Evolutionary conservation across 2,888 invertebrate species (phyloP).

Genomic region (Hoplodrina blanda): DNA sequence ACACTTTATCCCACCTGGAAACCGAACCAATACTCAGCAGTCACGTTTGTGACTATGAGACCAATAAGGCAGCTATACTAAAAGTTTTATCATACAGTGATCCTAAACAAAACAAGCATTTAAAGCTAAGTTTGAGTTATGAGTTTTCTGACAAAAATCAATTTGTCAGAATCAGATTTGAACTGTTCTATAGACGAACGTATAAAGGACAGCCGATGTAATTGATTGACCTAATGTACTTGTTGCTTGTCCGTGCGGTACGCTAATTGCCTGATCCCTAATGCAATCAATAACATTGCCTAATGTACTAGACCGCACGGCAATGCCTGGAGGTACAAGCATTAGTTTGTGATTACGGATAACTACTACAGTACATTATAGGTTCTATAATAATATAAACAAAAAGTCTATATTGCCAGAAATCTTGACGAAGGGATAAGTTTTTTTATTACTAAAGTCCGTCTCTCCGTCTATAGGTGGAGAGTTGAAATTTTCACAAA

Average conservation of each 20-base stretch:
- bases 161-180: constrained; percentile 22
- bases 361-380: background rate
- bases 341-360: background rate
- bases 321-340: background rate
- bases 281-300: constrained; percentile 42
- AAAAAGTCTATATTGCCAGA: background rate
- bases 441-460: too few relatives aligned
- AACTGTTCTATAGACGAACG: background rate
- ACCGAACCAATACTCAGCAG: too few relatives aligned
- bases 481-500: too few relatives aligned
- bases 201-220: constrained; percentile 8
- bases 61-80: too few relatives aligned
- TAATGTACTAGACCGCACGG: constrained; percentile 17
- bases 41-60: too few relatives aligned
- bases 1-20: too few relatives aligned
- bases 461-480: too few relatives aligned
- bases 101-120: background rate
- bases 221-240: constrained; percentile 48
- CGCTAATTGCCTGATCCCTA: constrained; percentile 22
- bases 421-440: too few relatives aligned
- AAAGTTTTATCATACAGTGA: too few relatives aligned
- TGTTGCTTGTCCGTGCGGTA: constrained; percentile 47
- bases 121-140: too few relatives aligned
- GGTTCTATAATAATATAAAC: background rate
- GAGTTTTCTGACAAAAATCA: constrained; percentile 19